A percentile compares a stretch with the other conserved stretches of the same genome.
Conservation (phyloP, 2,113 vertebrate genomes). For the Cryptomyrus ogoouensis region DNA sequence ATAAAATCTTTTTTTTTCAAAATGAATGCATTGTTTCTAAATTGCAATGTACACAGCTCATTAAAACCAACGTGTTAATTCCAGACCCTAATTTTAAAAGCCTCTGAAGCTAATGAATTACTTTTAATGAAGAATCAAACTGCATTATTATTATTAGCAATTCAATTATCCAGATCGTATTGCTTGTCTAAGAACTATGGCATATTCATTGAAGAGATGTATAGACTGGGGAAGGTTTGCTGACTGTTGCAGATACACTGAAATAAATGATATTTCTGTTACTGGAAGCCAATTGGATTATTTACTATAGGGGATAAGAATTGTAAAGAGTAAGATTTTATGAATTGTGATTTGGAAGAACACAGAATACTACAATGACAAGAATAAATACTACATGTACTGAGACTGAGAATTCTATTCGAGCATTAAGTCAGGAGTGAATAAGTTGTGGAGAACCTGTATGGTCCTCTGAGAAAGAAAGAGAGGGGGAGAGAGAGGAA, state of each 20-base stretch:
- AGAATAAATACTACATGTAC: background rate
- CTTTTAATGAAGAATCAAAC: background rate
- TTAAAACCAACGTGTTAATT: background rate
- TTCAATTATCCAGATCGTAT: background rate
- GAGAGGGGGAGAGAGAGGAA: background rate
- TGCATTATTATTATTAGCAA: background rate
- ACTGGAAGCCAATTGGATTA: background rate
- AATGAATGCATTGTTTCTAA: background rate
- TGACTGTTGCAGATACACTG: background rate
- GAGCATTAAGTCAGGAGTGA: background rate
- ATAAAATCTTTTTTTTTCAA: background rate
- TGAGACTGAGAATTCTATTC: background rate
- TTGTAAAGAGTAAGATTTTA: background rate
- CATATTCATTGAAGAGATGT: background rate
- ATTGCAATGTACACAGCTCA: background rate
- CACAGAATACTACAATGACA: background rate
- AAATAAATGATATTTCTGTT: background rate
- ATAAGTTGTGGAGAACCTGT: background rate
- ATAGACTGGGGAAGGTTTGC: background rate
- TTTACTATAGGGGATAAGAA: background rate
- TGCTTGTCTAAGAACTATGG: background rate
- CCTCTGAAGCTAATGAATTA: background rate
- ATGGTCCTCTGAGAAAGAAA: background rate
- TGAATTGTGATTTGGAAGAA: background rate
- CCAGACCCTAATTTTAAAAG: background rate